These are phyloP conservation scores for Spondyliosoma cantharus DNA, from an alignment of 2,797 vertebrate species.

Conservation along the genomic window DNA sequence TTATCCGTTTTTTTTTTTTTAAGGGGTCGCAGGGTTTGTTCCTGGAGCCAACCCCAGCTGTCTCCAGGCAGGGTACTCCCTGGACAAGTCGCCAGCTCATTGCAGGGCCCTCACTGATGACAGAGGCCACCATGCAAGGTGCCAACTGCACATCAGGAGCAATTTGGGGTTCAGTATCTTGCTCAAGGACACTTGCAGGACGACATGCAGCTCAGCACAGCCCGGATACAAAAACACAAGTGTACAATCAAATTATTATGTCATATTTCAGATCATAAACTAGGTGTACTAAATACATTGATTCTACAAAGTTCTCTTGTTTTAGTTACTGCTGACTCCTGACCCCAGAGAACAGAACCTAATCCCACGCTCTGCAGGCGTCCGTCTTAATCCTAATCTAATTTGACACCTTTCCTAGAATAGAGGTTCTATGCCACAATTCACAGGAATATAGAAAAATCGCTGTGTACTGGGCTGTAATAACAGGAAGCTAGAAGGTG, in stretches of 20 bases:
- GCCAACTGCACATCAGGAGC: too few relatives aligned
- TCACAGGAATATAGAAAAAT: slow-evolving; percentile 27
- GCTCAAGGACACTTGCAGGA: too few relatives aligned
- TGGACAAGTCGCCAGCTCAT: too few relatives aligned
- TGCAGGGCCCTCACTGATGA: too few relatives aligned
- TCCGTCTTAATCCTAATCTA: slow-evolving; percentile 80
- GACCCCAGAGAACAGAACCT: slow-evolving; percentile 42
- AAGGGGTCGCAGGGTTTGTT: too few relatives aligned
- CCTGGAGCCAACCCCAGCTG: too few relatives aligned
- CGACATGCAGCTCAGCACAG: too few relatives aligned
- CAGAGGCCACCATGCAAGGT: too few relatives aligned
- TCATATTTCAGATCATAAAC: background rate
- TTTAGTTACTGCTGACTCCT: slow-evolving; percentile 59
- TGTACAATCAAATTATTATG: background rate
- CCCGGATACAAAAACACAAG: background rate
- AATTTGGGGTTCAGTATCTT: too few relatives aligned
- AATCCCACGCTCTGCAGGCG: slow-evolving; percentile 68
- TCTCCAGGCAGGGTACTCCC: too few relatives aligned
- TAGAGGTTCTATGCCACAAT: slow-evolving; percentile 54
- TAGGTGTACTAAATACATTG: slow-evolving; percentile 3
- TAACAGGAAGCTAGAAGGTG: slow-evolving; percentile 40
- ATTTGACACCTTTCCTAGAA: slow-evolving; percentile 73
- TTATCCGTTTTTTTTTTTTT: too few relatives aligned
- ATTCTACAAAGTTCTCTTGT: slow-evolving; percentile 16
- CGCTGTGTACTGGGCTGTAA: slow-evolving; percentile 3